Conservation (phyloP, 2,888 invertebrate genomes). For the Mallateleia sp. region DNA sequence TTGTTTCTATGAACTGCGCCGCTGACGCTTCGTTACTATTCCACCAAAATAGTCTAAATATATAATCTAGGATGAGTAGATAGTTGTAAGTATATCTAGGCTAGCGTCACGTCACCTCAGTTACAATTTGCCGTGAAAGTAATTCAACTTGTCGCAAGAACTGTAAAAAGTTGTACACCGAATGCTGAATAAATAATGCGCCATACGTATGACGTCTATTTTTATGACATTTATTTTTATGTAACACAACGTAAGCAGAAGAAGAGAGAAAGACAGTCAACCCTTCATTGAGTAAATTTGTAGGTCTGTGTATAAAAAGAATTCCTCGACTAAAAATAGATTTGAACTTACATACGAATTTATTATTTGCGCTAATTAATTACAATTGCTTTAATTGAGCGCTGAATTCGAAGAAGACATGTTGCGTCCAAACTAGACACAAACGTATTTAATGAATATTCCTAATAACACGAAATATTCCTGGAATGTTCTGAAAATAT, state of each 20-base stretch:
- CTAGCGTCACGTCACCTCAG: slow-evolving; percentile 34
- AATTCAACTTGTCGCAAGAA: slow-evolving; percentile 39
- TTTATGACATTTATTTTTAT: slow-evolving; percentile 34
- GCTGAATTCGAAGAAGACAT: too few species aligned
- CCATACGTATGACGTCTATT: slow-evolving; percentile 41
- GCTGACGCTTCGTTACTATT: slow-evolving; percentile 8
- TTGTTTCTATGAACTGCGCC: slow-evolving; percentile 25
- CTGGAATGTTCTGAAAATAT: too few species aligned
- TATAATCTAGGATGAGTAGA: slow-evolving; percentile 9
- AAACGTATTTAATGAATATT: too few species aligned
- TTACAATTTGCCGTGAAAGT: slow-evolving; percentile 36
- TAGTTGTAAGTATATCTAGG: slow-evolving; percentile 45
- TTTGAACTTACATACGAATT: neutral
- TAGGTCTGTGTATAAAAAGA: slow-evolving; percentile 4
- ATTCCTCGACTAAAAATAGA: neutral
- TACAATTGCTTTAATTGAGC: too few species aligned
- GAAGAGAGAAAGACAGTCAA: neutral
- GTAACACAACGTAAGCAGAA: slow-evolving; percentile 15
- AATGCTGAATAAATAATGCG: slow-evolving; percentile 43
- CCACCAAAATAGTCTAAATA: slow-evolving; percentile 33
- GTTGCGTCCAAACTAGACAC: too few species aligned
- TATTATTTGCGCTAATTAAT: neutral
- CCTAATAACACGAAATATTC: too few species aligned
- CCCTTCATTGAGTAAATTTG: slow-evolving; percentile 21
- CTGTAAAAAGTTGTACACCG: slow-evolving; percentile 33